Conservation (phyloP, 2,888 invertebrate species). For the Nebria salina region DNA sequence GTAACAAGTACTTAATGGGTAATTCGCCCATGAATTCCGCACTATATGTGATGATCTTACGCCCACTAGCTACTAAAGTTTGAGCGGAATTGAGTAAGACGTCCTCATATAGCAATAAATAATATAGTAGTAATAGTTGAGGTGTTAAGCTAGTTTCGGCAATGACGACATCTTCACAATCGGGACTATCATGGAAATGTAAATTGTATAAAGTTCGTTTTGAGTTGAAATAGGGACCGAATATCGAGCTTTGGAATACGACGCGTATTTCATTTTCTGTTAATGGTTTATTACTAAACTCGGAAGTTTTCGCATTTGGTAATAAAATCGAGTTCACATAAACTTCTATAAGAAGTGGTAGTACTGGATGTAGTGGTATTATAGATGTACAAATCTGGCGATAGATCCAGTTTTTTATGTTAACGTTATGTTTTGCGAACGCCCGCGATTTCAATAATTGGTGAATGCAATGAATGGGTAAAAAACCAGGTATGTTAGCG, state of each 20-base stretch:
- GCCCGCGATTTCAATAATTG: conserved; percentile 93
- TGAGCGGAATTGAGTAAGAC: conserved; percentile 80
- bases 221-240: conserved; percentile 76
- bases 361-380: conserved; percentile 91
- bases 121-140: conserved; percentile 90
- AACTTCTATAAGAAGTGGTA: conserved; percentile 92
- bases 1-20: conserved; percentile 92
- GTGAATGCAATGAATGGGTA: conserved; percentile 96
- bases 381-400: conserved; percentile 89
- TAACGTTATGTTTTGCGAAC: conserved; percentile 95
- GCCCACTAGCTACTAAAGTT: conserved; percentile 71
- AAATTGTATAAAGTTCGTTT: conserved; percentile 65
- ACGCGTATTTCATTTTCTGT: conserved; percentile 87
- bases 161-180: conserved; percentile 66
- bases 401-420: conserved; percentile 97
- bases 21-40: conserved; percentile 88
- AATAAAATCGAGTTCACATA: conserved; percentile 92
- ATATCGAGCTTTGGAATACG: conserved; percentile 82
- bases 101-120: conserved; percentile 92
- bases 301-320: conserved; percentile 72
- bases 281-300: conserved; percentile 91
- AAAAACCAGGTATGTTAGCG: conserved; percentile 88
- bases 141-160: conserved; percentile 80
- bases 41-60: conserved; percentile 85
- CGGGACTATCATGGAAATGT: conserved; percentile 62